Base-by-base conservation (phyloP, 2,797 vertebrate genomes). In the Myotis findleyi region DNA sequence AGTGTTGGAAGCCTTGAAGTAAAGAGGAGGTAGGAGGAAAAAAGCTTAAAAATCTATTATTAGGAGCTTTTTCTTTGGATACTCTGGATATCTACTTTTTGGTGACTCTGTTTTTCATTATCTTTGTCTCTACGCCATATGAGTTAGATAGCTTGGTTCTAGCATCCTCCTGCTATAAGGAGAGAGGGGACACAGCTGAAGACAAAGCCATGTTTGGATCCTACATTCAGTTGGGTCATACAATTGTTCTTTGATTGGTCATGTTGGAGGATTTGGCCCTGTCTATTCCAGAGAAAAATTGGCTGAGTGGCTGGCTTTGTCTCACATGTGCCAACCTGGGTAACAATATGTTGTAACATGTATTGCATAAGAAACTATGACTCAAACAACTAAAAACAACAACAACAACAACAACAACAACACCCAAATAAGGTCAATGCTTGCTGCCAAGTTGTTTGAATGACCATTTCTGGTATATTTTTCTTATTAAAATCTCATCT, bases 381-480 rank as follows among this genome's bases (percentile, higher is more conserved):
- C 97, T 97, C 72, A 75, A 68, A 68, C 57, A 79, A 64, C 49
- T 53, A n/a, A 81, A 72, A 82, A 79, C 68, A 95, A 30, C 20
- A 55, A 55, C 59, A 88, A 18, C 30, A 53, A 21, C 20, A 55
- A 55, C 59, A 88, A 18, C 30, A 53, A 21, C 11, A 23, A 36
- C 6, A 49, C 36, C 38, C 79, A 93, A 95, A 57, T 25, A 94
- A 91, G 0, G 25, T 72, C 86, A 38, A 1, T 83, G 53, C 71
- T 95, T 96, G 83, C 86, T 93, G 87, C 30, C 89, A 69, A 75
- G 81, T 79, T 97, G 86, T 90, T 94, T 41, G 96, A 97, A 92
- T 72, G 49, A 36, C 57, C 82, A 41, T 55, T 96, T 95, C 93
- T 96, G 96, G 93, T 75, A 55, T 94, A 87, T 97, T 97, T 97